phyloP scores from a whole-genome alignment of 2,797 vertebrate genomes.

The Synaphobranchus kaupii region DNA sequence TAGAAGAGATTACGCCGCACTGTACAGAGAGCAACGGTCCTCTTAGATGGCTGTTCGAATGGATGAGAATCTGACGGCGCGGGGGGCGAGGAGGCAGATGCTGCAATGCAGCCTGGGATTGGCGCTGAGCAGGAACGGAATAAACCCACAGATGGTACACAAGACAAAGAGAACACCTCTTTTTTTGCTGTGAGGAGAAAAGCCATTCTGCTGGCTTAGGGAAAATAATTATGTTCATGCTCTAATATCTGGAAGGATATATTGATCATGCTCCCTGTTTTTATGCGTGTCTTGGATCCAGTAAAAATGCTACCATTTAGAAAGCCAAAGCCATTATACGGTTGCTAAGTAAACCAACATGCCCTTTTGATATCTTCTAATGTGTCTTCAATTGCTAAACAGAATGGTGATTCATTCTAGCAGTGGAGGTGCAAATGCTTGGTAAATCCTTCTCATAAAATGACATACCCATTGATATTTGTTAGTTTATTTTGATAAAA shows the following conservation, averaged over 20 bases:
- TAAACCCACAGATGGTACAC: conserved; percentile 34
- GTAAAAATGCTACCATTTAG: conserved; percentile 1
- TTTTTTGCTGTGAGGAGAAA: conserved; percentile 20
- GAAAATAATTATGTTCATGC: conserved; percentile 18
- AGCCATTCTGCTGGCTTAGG: conserved; percentile 25
- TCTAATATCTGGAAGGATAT: conserved; percentile 15
- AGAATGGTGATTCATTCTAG: not conserved
- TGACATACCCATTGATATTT: not conserved
- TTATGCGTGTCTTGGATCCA: conserved; percentile 12
- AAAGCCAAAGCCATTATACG: not conserved
- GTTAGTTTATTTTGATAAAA: not conserved
- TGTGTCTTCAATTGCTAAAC: not conserved
- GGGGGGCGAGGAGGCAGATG: conserved; percentile 6
- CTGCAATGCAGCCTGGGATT: conserved; percentile 24
- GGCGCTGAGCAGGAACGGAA: conserved; percentile 17
- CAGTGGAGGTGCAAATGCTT: not conserved
- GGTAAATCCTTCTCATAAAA: not conserved
- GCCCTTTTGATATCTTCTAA: not conserved
- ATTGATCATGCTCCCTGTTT: not conserved
- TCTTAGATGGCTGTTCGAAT: conserved; percentile 12
- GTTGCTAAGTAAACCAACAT: not conserved
- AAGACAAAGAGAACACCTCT: conserved; percentile 25
- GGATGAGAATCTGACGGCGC: conserved; percentile 24
- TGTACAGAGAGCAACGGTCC: conserved; percentile 8
- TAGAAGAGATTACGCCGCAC: conserved; percentile 12